phyloP scores from a whole-genome alignment of 2,888 invertebrate genomes.

The Dynastes grantii region DNA sequence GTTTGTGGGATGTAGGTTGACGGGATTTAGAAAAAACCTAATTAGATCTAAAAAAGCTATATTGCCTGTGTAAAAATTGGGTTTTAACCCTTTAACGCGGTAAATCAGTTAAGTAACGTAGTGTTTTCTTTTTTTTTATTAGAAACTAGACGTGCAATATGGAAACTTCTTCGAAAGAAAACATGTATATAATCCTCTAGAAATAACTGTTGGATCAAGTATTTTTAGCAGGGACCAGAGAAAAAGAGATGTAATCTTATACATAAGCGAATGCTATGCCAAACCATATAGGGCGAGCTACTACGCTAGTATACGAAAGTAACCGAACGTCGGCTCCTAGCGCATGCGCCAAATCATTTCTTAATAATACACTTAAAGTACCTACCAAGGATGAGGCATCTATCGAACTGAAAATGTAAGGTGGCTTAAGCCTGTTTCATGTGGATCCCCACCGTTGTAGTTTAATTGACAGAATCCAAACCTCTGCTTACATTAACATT shows the following conservation, averaged over 20 bases:
- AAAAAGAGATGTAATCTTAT: slow-evolving; percentile 72
- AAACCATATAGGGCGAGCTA: slow-evolving; percentile 71
- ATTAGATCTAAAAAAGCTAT: background rate
- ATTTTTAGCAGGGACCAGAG: slow-evolving; percentile 70
- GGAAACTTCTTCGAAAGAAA: slow-evolving; percentile 68
- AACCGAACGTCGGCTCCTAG: slow-evolving; percentile 57
- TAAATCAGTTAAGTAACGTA: too few species aligned
- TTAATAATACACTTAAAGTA: slow-evolving; percentile 24
- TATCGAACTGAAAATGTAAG: slow-evolving; percentile 40
- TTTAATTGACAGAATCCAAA: slow-evolving; percentile 61
- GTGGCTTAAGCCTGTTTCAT: slow-evolving; percentile 19
- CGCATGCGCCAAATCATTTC: slow-evolving; percentile 55
- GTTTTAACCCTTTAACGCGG: too few species aligned
- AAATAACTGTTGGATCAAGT: slow-evolving; percentile 69
- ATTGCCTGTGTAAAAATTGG: background rate
- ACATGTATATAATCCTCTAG: slow-evolving; percentile 67
- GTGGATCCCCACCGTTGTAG: slow-evolving; percentile 44
- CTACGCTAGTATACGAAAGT: slow-evolving; percentile 65
- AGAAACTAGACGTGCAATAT: slow-evolving; percentile 56
- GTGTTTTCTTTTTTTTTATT: slow-evolving; percentile 36
- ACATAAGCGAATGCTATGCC: slow-evolving; percentile 69
- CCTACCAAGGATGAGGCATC: slow-evolving; percentile 42
- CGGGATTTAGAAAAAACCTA: too few species aligned
- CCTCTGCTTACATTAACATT: slow-evolving; percentile 62
- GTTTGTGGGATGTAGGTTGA: background rate